Evolutionary conservation across 2,888 invertebrate species (phyloP), one percentile per base, ranked within the genome.

Genomic region (Leptogaster cylindrica): DNA sequence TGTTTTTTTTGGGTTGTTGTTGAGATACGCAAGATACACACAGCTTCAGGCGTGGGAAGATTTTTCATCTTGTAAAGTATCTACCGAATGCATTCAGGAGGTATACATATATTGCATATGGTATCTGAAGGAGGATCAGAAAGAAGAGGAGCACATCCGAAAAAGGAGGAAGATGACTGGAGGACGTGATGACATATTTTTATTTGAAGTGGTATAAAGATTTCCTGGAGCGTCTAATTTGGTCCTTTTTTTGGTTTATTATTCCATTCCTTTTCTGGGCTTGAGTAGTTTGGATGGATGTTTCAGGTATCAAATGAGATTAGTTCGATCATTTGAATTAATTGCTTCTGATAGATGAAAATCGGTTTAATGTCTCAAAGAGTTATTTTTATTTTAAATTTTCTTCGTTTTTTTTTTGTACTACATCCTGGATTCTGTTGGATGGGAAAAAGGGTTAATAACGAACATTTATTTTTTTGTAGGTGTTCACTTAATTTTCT

Each of bases 41-140:
- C 67, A 71, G 68, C 67, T 68, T 58, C 70, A 58, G 78, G 79
- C 79, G 79, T 79, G 79, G 79, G 79, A 79, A 79, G 79, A 79
- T 79, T 79, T 79, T 78, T 76, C 74, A 73, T 52, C 65, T 7
- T 25, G 23, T 14, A 31, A 63, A 27, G 18, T 46, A 18, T 48
- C 52, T n/a, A n/a, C n/a, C n/a, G n/a, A n/a, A n/a, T n/a, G n/a
- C n/a, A n/a, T n/a, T n/a, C n/a, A n/a, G n/a, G n/a, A n/a, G n/a
- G n/a, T n/a, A n/a, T n/a, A n/a, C n/a, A n/a, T n/a, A n/a, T n/a
- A n/a, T n/a, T n/a, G n/a, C n/a, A n/a, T n/a, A n/a, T n/a, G n/a
- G n/a, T n/a, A n/a, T n/a, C n/a, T n/a, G n/a, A n/a, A n/a, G n/a
- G n/a, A n/a, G n/a, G n/a, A n/a, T n/a, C n/a, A n/a, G 36, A 16